phyloP scores from a whole-genome alignment of 2,888 invertebrate species.

The Pyrochroa serraticornis region DNA sequence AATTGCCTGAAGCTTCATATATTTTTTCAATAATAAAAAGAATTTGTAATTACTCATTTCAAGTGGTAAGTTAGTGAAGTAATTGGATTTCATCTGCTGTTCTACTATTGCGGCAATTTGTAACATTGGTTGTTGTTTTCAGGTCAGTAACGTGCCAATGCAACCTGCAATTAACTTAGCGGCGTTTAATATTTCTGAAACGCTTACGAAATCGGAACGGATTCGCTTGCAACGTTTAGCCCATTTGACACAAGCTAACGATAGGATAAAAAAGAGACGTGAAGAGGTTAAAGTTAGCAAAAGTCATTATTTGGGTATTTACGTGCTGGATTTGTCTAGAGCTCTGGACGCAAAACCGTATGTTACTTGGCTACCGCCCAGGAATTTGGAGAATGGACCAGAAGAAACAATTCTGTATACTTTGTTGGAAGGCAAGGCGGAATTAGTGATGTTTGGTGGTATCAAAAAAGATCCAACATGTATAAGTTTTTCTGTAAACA shows the following conservation, averaged over 20 bases:
- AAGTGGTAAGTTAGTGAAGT: too few species aligned
- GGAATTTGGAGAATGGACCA: conserved; percentile 65
- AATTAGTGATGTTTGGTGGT: conserved; percentile 96
- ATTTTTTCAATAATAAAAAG: too few species aligned
- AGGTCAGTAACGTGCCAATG: conserved; percentile 35
- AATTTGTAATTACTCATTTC: too few species aligned
- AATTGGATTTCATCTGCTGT: too few species aligned
- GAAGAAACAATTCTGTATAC: conserved; percentile 91
- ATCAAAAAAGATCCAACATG: conserved; percentile 80
- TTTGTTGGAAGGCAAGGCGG: conserved; percentile 86
- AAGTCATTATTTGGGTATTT: conserved; percentile 69
- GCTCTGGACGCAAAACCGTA: conserved; percentile 70
- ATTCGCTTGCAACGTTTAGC: conserved; percentile 60
- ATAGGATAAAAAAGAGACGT: conserved; percentile 40
- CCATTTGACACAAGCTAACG: conserved; percentile 39
- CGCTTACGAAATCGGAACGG: conserved; percentile 67
- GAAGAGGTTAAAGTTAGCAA: conserved; percentile 38
- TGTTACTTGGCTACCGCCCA: conserved; percentile 73
- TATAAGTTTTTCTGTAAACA: conserved; percentile 56
- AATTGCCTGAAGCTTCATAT: too few species aligned
- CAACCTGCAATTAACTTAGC: conserved; percentile 61
- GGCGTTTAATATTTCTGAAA: conserved; percentile 67
- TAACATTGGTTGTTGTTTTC: conserved; percentile 19
- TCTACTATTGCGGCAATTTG: not conserved
- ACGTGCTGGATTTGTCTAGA: conserved; percentile 83